A percentile compares a stretch with the other conserved stretches of the same genome.
These are phyloP conservation scores for Ctenoplectra terminalis DNA, from an alignment of 1,140 invertebrate genomes.

Conservation along the genomic window DNA sequence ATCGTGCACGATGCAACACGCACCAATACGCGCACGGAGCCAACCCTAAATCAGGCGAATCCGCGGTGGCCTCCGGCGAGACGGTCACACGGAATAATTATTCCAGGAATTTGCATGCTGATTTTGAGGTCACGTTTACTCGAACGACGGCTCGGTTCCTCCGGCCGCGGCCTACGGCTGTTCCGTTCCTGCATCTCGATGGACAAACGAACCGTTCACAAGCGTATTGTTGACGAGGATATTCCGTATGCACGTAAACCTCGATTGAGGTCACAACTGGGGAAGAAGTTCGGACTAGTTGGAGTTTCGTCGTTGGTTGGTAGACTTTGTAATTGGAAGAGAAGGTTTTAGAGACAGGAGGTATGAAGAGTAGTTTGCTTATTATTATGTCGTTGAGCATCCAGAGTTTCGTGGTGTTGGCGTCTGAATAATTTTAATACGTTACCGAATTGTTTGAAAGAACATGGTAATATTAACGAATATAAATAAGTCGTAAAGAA, in stretches of 20 bases:
- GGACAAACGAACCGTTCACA: constrained; percentile 37
- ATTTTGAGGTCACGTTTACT: constrained; percentile 80
- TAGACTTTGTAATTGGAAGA: not conserved
- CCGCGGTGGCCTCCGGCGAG: constrained; percentile 54
- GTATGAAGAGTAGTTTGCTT: not conserved
- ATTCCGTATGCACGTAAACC: constrained; percentile 36
- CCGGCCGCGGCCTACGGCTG: not conserved
- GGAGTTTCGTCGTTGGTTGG: not conserved
- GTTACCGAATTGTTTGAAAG: too few species aligned
- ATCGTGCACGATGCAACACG: constrained; percentile 7
- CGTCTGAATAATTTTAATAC: too few species aligned
- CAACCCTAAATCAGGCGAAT: constrained; percentile 68
- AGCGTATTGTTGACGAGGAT: constrained; percentile 35
- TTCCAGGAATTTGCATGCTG: constrained; percentile 80
- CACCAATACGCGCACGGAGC: not conserved
- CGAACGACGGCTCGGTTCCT: constrained; percentile 50
- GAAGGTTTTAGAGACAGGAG: not conserved
- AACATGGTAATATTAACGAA: too few species aligned
- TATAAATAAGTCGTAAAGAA: too few species aligned
- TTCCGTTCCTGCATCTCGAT: not conserved
- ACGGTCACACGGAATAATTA: constrained; percentile 80
- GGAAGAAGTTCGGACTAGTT: not conserved
- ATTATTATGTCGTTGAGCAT: not conserved
- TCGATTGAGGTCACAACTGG: not conserved
- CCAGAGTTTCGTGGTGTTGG: too few species aligned